Percentiles rank a stretch among this genome's conserved stretches.
Evolutionary conservation across 2,888 invertebrate species (phyloP).

Genomic region (Eubasilissa splendida): DNA sequence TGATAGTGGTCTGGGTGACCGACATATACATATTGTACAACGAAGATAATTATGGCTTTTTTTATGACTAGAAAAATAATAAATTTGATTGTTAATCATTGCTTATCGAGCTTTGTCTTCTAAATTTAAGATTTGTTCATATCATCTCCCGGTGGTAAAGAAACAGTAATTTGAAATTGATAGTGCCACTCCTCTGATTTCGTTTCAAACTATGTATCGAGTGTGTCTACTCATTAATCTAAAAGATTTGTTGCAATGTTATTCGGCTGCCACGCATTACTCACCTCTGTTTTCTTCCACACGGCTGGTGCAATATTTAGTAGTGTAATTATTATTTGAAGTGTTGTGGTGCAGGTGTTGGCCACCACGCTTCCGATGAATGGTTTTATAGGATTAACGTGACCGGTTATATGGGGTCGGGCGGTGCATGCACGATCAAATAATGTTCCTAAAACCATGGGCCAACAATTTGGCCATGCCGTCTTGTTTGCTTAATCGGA

Average conservation of each 20-base stretch:
- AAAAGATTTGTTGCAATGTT: background rate
- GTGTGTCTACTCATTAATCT: background rate
- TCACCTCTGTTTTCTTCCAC: background rate
- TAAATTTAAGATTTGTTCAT: too few species aligned
- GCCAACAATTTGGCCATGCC: constrained; percentile 13
- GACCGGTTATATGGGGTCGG: constrained; percentile 43
- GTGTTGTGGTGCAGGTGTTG: constrained; percentile 30
- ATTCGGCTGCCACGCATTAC: background rate
- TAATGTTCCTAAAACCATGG: background rate
- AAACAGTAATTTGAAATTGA: too few species aligned
- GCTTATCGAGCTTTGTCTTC: too few species aligned
- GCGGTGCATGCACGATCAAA: constrained; percentile 27
- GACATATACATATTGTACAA: too few species aligned
- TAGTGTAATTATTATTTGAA: constrained; percentile 2
- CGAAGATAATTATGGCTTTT: too few species aligned
- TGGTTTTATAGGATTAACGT: constrained; percentile 49
- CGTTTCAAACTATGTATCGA: too few species aligned
- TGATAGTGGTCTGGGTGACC: too few species aligned
- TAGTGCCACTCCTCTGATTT: too few species aligned
- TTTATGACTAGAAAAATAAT: too few species aligned
- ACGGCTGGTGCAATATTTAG: constrained; percentile 17
- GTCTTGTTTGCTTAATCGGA: constrained; percentile 22
- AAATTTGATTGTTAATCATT: too few species aligned
- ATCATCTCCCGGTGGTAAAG: too few species aligned
- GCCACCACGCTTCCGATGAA: constrained; percentile 20